A percentile compares a stretch with the other conserved stretches of the same genome.
Conservation (phyloP, 2,888 invertebrate genomes). For the Neuroscelio doddi region DNA sequence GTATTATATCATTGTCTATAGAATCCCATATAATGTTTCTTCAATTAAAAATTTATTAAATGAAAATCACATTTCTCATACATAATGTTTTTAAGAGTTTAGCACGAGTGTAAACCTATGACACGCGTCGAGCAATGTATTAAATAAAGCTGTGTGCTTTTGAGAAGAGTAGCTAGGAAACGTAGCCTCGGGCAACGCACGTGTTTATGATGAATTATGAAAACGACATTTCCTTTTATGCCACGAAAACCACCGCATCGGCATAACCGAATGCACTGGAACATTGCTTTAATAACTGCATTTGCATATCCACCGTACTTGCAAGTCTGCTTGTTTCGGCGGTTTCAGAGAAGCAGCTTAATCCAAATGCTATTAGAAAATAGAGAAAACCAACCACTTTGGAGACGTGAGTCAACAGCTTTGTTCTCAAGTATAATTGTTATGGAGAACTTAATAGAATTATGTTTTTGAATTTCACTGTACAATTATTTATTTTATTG, state of each 20-base stretch:
- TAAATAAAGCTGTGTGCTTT: constrained; percentile 5
- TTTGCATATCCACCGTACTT: constrained; percentile 51
- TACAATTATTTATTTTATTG: no score
- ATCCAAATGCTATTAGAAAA: constrained; percentile 50
- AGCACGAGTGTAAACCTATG: not conserved
- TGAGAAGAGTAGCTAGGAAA: constrained; percentile 10
- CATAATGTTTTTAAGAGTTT: not conserved
- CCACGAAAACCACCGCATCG: constrained; percentile 45
- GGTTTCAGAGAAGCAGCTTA: constrained; percentile 40
- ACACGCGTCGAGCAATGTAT: constrained; percentile 10
- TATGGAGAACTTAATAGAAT: constrained; percentile 22
- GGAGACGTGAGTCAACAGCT: constrained; percentile 32
- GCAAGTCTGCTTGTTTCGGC: constrained; percentile 30
- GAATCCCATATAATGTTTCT: not conserved
- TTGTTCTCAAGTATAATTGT: constrained; percentile 29
- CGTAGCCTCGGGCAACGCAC: constrained; percentile 3
- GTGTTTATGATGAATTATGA: constrained; percentile 26
- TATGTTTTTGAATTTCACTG: no score
- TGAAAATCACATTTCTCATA: not conserved
- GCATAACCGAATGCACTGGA: constrained; percentile 49
- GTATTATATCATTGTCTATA: no score
- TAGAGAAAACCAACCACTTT: constrained; percentile 40
- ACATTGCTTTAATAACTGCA: constrained; percentile 53
- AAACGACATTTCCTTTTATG: constrained; percentile 27
- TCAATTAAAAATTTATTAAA: constrained; percentile 6